These are phyloP conservation scores for Formica aserva DNA, from an alignment of 2,888 invertebrate species.

Conservation along the genomic window DNA sequence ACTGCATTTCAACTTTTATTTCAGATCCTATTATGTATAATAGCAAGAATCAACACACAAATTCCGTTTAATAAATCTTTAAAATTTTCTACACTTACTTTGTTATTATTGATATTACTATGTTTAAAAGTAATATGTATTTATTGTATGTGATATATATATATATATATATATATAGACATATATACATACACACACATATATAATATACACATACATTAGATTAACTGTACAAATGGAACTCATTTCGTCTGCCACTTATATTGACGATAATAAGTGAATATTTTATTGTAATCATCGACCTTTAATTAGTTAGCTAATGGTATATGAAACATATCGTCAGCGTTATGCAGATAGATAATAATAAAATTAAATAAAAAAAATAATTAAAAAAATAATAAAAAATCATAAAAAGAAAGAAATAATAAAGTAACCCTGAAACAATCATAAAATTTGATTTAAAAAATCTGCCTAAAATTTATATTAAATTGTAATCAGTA, in stretches of 20 bases:
- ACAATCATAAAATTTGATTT: neutral
- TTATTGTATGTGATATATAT: constrained; percentile 71
- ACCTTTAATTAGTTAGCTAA: constrained; percentile 65
- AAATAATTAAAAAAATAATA: neutral
- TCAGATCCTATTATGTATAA: constrained; percentile 68
- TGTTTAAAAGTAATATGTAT: constrained; percentile 76
- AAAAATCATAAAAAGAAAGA: neutral
- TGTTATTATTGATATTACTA: constrained; percentile 73
- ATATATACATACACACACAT: constrained; percentile 66
- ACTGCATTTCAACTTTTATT: constrained; percentile 62
- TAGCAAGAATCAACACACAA: constrained; percentile 77
- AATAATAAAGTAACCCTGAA: constrained; percentile 15
- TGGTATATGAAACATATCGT: constrained; percentile 71
- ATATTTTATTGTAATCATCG: constrained; percentile 66
- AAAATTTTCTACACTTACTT: constrained; percentile 74
- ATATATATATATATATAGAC: too few relatives aligned
- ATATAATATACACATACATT: constrained; percentile 56
- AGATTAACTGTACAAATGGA: constrained; percentile 82
- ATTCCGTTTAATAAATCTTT: constrained; percentile 74
- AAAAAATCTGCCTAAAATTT: constrained; percentile 1
- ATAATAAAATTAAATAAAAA: neutral
- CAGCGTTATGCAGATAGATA: constrained; percentile 69
- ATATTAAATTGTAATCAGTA: neutral
- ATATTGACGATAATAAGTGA: constrained; percentile 67
- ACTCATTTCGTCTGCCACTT: constrained; percentile 75